phyloP scores from a whole-genome alignment of 2,888 invertebrate species.

The Epirrita christyi region DNA sequence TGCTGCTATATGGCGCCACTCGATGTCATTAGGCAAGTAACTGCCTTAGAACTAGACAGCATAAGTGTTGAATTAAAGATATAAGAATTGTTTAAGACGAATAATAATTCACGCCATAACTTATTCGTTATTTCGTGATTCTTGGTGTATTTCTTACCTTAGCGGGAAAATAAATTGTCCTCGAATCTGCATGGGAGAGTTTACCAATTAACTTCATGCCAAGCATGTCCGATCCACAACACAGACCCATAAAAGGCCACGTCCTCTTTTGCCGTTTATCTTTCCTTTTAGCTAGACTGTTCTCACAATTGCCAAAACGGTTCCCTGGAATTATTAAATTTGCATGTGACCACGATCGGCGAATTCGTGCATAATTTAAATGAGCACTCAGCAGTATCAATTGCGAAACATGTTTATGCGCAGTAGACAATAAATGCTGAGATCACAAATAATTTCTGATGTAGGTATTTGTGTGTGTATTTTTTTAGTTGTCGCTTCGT shows the following conservation, averaged over 20 bases:
- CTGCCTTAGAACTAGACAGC: constrained; percentile 25
- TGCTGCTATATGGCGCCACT: constrained; percentile 56
- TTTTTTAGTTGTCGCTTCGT: constrained; percentile 23
- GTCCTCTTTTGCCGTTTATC: constrained; percentile 39
- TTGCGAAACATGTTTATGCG: constrained; percentile 50
- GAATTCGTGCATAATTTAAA: constrained; percentile 26
- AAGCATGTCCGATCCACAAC: constrained; percentile 42
- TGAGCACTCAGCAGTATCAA: constrained; percentile 24
- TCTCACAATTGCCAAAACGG: constrained; percentile 26
- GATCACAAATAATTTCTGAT: constrained; percentile 48
- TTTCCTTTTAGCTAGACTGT: constrained; percentile 38
- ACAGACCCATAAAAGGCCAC: constrained; percentile 39
- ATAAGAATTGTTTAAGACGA: no score
- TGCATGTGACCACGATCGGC: constrained; percentile 18
- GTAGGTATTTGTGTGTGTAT: constrained; percentile 20
- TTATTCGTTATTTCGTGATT: no score
- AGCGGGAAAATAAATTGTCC: not conserved
- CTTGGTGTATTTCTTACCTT: not conserved
- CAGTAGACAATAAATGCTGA: constrained; percentile 46
- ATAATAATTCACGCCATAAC: no score
- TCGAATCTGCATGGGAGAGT: constrained; percentile 27
- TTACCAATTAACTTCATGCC: constrained; percentile 37
- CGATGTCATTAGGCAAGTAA: constrained; percentile 49
- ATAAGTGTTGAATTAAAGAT: no score
- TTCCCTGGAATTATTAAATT: constrained; percentile 30